Conservation (phyloP, 2,113 vertebrate species). For the Bagarius yarrelli region DNA sequence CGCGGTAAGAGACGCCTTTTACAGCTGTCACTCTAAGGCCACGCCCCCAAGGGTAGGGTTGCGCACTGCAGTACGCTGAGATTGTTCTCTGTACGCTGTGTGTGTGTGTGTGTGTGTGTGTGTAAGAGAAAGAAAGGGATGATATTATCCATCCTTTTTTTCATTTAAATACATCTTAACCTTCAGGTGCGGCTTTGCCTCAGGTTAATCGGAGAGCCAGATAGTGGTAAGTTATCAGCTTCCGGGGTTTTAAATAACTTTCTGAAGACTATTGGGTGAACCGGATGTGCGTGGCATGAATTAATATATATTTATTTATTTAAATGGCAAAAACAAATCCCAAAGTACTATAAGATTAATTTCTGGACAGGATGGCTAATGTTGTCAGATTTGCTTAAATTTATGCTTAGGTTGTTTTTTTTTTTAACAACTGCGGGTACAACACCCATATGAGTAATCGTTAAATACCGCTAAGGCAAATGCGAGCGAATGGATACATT, state of each 20-base stretch:
- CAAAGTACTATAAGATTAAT: neutral
- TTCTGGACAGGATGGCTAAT: neutral
- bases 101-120: neutral
- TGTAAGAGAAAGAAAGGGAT: neutral
- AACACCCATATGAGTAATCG: neutral
- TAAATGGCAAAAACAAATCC: neutral
- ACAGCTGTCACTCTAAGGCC: slow-evolving; percentile 12
- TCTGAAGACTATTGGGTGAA: neutral
- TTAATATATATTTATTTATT: neutral
- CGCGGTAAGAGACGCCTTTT: neutral
- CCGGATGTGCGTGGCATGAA: neutral
- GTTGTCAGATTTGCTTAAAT: no score
- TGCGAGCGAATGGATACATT: neutral
- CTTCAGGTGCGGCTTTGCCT: neutral
- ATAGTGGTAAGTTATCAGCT: slow-evolving; percentile 23
- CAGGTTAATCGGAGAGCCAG: neutral
- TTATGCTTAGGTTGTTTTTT: no score
- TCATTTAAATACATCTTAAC: slow-evolving; percentile 2
- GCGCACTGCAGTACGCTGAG: slow-evolving; percentile 37
- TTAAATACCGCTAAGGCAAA: neutral
- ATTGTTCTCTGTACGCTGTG: neutral
- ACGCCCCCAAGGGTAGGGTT: slow-evolving; percentile 37
- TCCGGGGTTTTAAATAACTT: neutral
- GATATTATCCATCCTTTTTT: neutral
- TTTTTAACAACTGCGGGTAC: neutral